Evolutionary conservation across 2,113 vertebrate genomes (phyloP), one percentile per base, ranked within the genome.

Genomic region (Stegastes partitus): DNA sequence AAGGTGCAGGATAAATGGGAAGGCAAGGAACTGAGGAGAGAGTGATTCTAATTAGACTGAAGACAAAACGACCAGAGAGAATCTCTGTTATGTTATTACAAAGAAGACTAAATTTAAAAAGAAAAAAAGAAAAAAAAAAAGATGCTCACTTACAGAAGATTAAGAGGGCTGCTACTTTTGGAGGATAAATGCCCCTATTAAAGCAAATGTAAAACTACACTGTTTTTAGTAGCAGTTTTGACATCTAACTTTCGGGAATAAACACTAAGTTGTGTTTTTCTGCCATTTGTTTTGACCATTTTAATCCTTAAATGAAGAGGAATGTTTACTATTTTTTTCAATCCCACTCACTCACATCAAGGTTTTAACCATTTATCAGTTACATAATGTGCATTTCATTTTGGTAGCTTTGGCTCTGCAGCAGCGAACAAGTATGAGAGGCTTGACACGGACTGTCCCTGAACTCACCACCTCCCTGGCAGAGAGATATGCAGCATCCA

Each of bases 31-130:
- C 4, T 70, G 80, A 86, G 49, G 5, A 76, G 80, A 76, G 65
- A 77, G 44, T 0, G 64, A 61, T 61, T 84, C 73, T 82, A 87
- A 90, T 89, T 82, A 89, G 77, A 82, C 63, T 56, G 54, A 76
- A 74, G 79, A 87, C 63, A 81, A 70, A 81, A 80, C 0, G 62
- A 80, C 49, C 37, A 51, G 26, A 79, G 50, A 81, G 57, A 54
- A 73, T 70, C 68, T 78, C 19, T 39, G 73, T 74, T 79, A 61
- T 63, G 28, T 68, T 77, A 47, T 77, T 66, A 81, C 47, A 77
- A 71, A 63, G 61, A n/a, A 26, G 44, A 18, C 14, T 50, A n/a
- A n/a, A 49, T 57, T 68, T 61, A 34, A 68, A 68, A 68, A 34
- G 14, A 47, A 45, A 47, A 50, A 66, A 42, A 59, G 7, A 54